Conservation (phyloP, 2,888 invertebrate genomes). For the Suillia variegata region DNA sequence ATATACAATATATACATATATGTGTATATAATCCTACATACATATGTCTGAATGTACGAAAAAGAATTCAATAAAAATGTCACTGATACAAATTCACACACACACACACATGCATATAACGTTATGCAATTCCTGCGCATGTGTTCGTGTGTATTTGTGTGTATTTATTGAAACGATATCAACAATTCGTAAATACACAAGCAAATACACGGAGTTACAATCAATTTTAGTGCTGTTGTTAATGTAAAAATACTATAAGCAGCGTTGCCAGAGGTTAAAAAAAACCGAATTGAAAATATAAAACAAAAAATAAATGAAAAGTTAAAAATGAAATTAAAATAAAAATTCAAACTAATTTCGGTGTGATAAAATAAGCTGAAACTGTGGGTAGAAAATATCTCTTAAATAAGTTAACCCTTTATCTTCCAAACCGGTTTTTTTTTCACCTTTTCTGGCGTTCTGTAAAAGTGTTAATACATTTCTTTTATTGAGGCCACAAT, state of each 20-base stretch:
- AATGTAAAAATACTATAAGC: background rate
- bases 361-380: no score
- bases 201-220: conserved; percentile 16
- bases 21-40: conserved; percentile 8
- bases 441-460: no score
- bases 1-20: background rate
- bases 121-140: background rate
- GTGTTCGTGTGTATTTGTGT: background rate
- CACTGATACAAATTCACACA: conserved; percentile 14
- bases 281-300: no score
- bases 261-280: background rate
- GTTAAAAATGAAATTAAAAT: no score
- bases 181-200: background rate
- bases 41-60: conserved; percentile 6
- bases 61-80: conserved; percentile 27
- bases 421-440: no score
- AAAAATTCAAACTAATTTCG: no score
- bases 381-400: no score
- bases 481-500: no score
- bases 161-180: conserved; percentile 1
- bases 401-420: no score
- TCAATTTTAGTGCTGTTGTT: conserved; percentile 6
- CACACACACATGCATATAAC: conserved; percentile 7
- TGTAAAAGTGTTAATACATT: no score
- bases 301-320: no score